These are phyloP conservation scores for Eospalax fontanierii DNA, from an alignment of 2,797 vertebrate genomes.

Conservation along the genomic window DNA sequence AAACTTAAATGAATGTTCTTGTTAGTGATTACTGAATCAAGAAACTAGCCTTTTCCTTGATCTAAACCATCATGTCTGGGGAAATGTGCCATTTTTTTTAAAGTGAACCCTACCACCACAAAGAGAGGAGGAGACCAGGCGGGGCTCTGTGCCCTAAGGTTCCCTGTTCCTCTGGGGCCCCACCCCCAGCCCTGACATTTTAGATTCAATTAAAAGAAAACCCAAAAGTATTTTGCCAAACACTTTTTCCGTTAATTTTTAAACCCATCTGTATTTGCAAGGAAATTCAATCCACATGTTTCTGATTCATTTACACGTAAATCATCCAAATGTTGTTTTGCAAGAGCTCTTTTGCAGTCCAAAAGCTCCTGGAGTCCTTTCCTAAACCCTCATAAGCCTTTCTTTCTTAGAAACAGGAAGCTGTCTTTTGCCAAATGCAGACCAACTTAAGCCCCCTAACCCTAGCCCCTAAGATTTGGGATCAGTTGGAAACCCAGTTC, in stretches of 20 bases:
- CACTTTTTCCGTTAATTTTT: slow-evolving; percentile 88
- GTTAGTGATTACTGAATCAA: slow-evolving; percentile 44
- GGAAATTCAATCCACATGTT: slow-evolving; percentile 88
- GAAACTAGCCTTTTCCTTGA: slow-evolving; percentile 48
- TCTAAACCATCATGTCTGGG: neutral
- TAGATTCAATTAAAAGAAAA: slow-evolving; percentile 75
- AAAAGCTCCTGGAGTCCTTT: slow-evolving; percentile 84
- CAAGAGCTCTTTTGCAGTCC: slow-evolving; percentile 81
- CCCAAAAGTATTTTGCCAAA: slow-evolving; percentile 80
- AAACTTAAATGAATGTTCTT: slow-evolving; percentile 64
- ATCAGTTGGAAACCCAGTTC: slow-evolving; percentile 67
- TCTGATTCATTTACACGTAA: slow-evolving; percentile 88
- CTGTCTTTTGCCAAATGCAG: slow-evolving; percentile 79
- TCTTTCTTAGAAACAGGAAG: slow-evolving; percentile 87
- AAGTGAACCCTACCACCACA: neutral
- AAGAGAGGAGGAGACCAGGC: neutral
- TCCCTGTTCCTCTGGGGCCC: neutral
- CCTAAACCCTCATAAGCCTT: slow-evolving; percentile 82
- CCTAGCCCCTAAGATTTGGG: slow-evolving; percentile 66
- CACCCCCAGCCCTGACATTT: slow-evolving; percentile 62
- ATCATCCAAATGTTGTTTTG: slow-evolving; percentile 86
- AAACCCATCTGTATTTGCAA: slow-evolving; percentile 86
- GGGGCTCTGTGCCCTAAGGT: neutral
- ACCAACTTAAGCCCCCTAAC: slow-evolving; percentile 76
- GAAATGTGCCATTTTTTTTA: neutral